Base-by-base conservation (phyloP, 2,113 vertebrate species). In the Malurus alboscapulatus region DNA sequence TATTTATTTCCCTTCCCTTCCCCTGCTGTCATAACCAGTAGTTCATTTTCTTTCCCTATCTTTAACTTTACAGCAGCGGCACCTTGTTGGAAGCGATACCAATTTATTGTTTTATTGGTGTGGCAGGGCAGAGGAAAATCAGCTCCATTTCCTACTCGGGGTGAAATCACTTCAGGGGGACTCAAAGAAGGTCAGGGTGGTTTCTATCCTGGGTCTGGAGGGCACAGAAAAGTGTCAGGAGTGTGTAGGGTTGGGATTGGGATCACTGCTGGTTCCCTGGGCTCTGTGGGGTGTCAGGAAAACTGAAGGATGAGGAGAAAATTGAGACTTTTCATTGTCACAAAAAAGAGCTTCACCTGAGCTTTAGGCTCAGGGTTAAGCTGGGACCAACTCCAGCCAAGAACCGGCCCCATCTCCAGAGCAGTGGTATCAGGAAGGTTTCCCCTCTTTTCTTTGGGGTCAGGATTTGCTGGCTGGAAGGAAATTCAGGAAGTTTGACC, bases 11-110 rank as follows among this genome's bases (percentile, higher is more conserved):
- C n/a, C 53, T 26, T 22, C 38, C 53, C 16, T 71, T 54, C 53
- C 51, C 25, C 65, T 45, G 54, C 84, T 80, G 77, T 51, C 92
- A 91, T 82, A 94, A 95, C 90, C 92, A 95, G 94, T 94, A 95
- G 96, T 95, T 92, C 27, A 51, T 62, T 67, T 73, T 88, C 84
- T 80, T 87, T 88, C 65, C 71, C 9, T 47, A 48, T 95, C 93
- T 90, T 55, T n/a, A 29, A 48, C 66, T 78, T 65, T 76, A 93
- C 45, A 91, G 92, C 88, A 11, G 84, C 4, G 12, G 88, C 48
- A 66, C 68, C 91, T 92, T 67, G 40, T 77, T 91, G 87, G 77
- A 18, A 73, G 66, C 5, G 84, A 93, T 95, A 90, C 8, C 25
- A 36, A 77, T 9, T 88, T 84, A 76, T 59, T 38, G 92, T 30